Base-by-base conservation (phyloP, 2,888 invertebrate genomes). In the Isotomurus palustris region DNA sequence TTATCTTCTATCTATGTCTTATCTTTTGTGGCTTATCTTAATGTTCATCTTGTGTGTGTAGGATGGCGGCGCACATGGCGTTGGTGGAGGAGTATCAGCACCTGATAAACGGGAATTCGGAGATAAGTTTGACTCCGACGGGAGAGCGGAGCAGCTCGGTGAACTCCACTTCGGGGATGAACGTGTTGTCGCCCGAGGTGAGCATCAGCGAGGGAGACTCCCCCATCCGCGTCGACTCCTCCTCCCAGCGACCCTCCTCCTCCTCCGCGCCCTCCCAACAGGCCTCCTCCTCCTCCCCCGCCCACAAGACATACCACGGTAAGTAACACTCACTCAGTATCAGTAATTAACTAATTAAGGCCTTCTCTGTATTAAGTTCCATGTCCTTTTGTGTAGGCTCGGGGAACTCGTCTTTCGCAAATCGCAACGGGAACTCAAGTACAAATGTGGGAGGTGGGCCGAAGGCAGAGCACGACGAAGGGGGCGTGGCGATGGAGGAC, bases 41-140 rank as follows among this genome's bases (percentile, higher is more conserved):
- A n/a, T n/a, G n/a, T n/a, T 44, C 41, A 5, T 10, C 21, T 43
- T 25, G 53, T 41, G 41, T 24, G 45, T 58, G 56, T 52, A 68
- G 70, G 35, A 65, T 67, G 27, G 70, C 68, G 21, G 68, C 67
- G 62, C 70, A 70, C 32, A 62, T 71, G 60, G 68, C 66, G 27
- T 55, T 69, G 17, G 69, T 71, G 38, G 70, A 69, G 48, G 69
- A 71, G 56, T 71, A 71, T 56, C 70, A 71, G 52, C 66, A 69
- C 53, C 53, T 71, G 48, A 69, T 71, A 43, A 71, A 71, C 48
- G 70, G 70, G 19, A 68, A 70, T 52, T 68, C 70, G 24, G 70
- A 70, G 21, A 60, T 59, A 14, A 68, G 60, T 53, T 61, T 66
- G 40, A 63, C 67, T 21, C 64, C 67, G 6, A 53, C 62, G 32